Conservation (phyloP, 2,797 vertebrate species). For the Rallus crepitans region DNA sequence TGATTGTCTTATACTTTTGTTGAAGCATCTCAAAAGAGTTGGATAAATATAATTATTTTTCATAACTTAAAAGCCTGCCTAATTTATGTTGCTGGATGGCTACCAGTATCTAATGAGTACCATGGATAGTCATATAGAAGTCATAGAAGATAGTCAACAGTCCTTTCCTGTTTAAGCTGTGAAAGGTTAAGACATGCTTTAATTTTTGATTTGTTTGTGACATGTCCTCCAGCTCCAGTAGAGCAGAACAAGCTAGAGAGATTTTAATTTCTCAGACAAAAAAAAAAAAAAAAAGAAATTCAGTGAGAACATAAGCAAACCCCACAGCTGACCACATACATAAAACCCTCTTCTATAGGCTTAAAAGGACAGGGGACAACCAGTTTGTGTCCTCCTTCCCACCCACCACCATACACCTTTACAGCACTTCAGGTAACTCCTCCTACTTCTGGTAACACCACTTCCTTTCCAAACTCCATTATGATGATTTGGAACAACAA, state of each 20-base stretch:
- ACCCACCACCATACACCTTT: background rate
- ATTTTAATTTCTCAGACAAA: background rate
- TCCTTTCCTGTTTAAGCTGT: background rate
- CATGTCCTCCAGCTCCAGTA: background rate
- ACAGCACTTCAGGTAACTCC: background rate
- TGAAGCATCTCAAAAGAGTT: background rate
- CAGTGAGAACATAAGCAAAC: background rate
- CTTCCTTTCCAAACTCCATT: background rate
- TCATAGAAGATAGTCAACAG: background rate
- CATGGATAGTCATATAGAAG: too few species aligned
- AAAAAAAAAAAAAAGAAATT: background rate
- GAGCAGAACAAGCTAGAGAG: background rate
- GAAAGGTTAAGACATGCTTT: background rate
- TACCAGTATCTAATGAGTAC: background rate
- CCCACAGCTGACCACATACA: background rate
- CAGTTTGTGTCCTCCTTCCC: background rate
- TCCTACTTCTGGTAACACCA: background rate
- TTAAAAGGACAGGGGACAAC: background rate
- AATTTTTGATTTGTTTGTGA: background rate
- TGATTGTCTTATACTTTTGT: background rate
- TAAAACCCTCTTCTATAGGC: background rate
- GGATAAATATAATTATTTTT: background rate
- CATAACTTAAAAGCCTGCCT: background rate
- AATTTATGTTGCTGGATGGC: background rate
- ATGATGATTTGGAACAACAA: accelerated